Conservation (phyloP, 2,888 invertebrate genomes). For the Sarcophaga rosellei region DNA sequence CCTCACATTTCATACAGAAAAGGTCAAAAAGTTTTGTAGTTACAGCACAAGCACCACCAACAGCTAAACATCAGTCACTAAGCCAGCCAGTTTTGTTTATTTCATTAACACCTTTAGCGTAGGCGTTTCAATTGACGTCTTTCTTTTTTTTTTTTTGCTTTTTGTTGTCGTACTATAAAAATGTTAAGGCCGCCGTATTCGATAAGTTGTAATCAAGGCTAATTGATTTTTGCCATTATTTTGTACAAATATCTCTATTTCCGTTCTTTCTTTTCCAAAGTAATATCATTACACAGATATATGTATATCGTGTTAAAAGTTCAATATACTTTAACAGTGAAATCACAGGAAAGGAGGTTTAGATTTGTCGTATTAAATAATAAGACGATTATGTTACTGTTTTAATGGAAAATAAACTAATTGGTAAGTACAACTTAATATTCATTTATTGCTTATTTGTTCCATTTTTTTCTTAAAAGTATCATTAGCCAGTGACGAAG, state of each 20-base stretch:
- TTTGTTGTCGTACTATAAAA: not conserved
- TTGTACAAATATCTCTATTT: not conserved
- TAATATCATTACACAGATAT: too few relatives aligned
- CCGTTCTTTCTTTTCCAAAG: too few relatives aligned
- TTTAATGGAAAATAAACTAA: too few relatives aligned
- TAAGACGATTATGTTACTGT: too few relatives aligned
- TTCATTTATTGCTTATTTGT: too few relatives aligned
- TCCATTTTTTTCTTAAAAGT: too few relatives aligned
- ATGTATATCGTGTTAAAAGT: too few relatives aligned
- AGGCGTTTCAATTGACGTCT: slow-evolving; percentile 1
- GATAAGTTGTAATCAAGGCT: slow-evolving; percentile 76
- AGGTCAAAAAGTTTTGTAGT: slow-evolving; percentile 27
- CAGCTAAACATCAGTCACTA: not conserved
- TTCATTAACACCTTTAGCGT: not conserved
- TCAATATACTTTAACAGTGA: too few relatives aligned
- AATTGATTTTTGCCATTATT: slow-evolving; percentile 74
- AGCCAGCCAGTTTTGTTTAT: not conserved
- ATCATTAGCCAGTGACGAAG: too few relatives aligned
- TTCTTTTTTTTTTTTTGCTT: not conserved
- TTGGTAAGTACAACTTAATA: too few relatives aligned
- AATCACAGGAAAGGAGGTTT: too few relatives aligned
- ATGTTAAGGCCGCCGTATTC: slow-evolving; percentile 34
- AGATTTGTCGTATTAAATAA: too few relatives aligned
- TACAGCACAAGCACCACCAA: not conserved
- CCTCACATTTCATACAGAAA: not conserved